Evolutionary conservation across 2,113 vertebrate genomes (phyloP), one percentile per base, ranked within the genome.

Genomic region (Erythrocebus patas): DNA sequence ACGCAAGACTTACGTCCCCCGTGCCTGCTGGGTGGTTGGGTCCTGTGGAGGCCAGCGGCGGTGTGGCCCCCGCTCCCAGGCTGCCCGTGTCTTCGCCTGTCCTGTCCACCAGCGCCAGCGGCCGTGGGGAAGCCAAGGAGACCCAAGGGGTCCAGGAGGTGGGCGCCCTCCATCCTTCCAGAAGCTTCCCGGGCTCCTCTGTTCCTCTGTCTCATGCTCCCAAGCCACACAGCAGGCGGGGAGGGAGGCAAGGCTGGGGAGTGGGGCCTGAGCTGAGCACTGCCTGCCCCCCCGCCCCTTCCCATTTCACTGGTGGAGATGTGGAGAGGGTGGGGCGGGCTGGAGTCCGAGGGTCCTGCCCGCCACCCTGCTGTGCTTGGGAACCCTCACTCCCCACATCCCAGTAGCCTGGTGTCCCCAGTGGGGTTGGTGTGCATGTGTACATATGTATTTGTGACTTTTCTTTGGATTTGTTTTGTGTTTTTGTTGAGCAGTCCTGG

Each of bases 361-460:
- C 1, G n/a, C 11, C 70, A 23, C 20, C 20, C 18, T 11, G 38
- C 38, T 70, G 68, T 18, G 3, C 68, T 70, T 70, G 68, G 66
- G 66, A 16, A 68, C 32, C 66, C 3, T 2, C 66, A 68, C 30
- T 30, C 66, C 32, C 14, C 32, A 30, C 32, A 8, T 70, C 35
- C 68, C 35, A 35, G 11, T 38, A 16, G 38, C 38, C 70, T 73
- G 70, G 7, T 4, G 4, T 38, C 38, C 20, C 70, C n/a, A 32
- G 70, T 10, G 20, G 70, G 70, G 30, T 9, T 22, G 75, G 59
- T 40, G 89, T 96, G 95, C 92, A 73, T 70, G 96, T 98, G 96
- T 98, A 94, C 40, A 85, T 97, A 96, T 6, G 95, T 98, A 90
- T 88, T 22, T 84, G 97, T 97, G 96, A 95, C 30, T 82, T 75